Evolutionary conservation across 2,797 vertebrate genomes (phyloP), one percentile per base, ranked within the genome.

Genomic region (Fistularia commersonii): DNA sequence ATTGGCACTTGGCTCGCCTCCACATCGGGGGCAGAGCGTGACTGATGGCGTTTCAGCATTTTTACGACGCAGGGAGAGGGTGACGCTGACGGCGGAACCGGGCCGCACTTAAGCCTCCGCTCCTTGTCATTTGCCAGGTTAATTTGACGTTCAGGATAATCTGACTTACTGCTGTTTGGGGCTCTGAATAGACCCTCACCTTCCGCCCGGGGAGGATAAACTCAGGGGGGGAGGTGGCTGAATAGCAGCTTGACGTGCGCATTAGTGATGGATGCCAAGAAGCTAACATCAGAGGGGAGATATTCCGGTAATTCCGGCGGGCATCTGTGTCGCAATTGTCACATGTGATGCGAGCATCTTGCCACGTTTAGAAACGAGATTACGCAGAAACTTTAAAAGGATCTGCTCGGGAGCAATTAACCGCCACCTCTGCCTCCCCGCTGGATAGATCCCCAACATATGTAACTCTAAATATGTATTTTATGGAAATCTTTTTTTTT

Each of bases 41-140:
- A 73, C 81, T 83, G 84, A 83, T 85, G 84, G 69, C 74, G 84
- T 81, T 84, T 79, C 75, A 74, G 44, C 33, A 11, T 83, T 88
- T 12, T 88, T 74, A 83, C 64, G 76, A 80, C 48, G 74, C 64
- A 60, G 74, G 78, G 55, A 50, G 55, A 69, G 63, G 57, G 63
- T 5, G 54, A 49, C 35, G 76, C 61, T 77, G 81, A 73, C 76
- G 70, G 79, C 80, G 74, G 61, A 54, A 45, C 55, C 4, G 3
- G 57, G 63, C 80, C 73, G 81, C 83, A 82, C 72, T 80, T 82
- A 83, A 88, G 81, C 77, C 79, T 52, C 61, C 41, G 36, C 40
- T 51, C 57, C 58, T 50, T 41, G 43, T 70, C 76, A 61, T 45
- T 54, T 65, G 61, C 64, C 58, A 58, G 58, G 57, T 70, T 67